These are phyloP conservation scores for Macrosiphum euphorbiae DNA, from an alignment of 2,888 invertebrate genomes.

Conservation along the genomic window DNA sequence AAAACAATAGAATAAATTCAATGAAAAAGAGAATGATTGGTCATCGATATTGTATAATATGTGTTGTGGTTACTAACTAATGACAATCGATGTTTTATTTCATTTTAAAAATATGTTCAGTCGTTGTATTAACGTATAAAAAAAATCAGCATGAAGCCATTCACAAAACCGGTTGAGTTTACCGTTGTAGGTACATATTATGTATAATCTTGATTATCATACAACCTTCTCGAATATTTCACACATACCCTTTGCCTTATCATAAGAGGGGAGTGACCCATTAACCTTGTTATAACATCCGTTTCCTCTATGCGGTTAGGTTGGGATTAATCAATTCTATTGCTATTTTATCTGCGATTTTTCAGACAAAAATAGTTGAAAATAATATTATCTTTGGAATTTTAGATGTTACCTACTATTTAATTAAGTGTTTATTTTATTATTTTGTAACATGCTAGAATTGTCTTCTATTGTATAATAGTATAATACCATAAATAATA, in stretches of 20 bases:
- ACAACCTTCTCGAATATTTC: slow-evolving; percentile 64
- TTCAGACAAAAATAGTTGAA: neutral
- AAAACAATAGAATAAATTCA: slow-evolving; percentile 21
- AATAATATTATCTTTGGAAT: neutral
- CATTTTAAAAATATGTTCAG: neutral
- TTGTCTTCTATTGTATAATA: neutral
- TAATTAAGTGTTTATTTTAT: neutral
- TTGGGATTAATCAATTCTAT: slow-evolving; percentile 13
- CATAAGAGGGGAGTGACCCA: slow-evolving; percentile 48
- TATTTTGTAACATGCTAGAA: neutral
- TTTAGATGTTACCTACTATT: neutral
- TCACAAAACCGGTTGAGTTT: slow-evolving; percentile 60
- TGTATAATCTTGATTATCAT: slow-evolving; percentile 53
- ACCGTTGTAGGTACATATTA: slow-evolving; percentile 53
- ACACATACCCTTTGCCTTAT: slow-evolving; percentile 41
- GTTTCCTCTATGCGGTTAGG: slow-evolving; percentile 28
- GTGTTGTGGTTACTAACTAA: slow-evolving; percentile 14
- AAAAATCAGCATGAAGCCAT: slow-evolving; percentile 52
- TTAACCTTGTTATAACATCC: slow-evolving; percentile 61
- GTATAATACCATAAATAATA: neutral
- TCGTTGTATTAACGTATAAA: neutral
- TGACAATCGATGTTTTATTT: slow-evolving; percentile 42
- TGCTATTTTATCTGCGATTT: neutral
- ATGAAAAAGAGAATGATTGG: slow-evolving; percentile 14
- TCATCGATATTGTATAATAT: slow-evolving; percentile 24